Conservation (phyloP, 2,888 invertebrate genomes). For the Azorinus chamasolen region DNA sequence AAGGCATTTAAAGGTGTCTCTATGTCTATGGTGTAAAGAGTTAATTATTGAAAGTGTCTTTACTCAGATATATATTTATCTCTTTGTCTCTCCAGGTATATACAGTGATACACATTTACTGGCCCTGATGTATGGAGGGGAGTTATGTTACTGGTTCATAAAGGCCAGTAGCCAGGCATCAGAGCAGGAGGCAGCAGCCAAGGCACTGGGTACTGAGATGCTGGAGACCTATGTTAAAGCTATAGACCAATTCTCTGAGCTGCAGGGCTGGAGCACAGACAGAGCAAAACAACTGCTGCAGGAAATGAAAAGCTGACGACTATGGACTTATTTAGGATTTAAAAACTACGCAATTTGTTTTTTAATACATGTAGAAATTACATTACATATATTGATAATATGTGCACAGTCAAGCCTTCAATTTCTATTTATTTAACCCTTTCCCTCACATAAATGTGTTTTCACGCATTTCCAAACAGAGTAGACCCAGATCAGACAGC, state of each 20-base stretch:
- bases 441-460: too few species aligned
- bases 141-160: slow-evolving; percentile 83
- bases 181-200: slow-evolving; percentile 50
- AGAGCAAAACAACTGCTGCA: slow-evolving; percentile 71
- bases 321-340: neutral
- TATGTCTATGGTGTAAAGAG: neutral
- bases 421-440: too few species aligned
- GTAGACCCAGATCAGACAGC: too few species aligned
- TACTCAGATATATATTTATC: neutral
- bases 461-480: too few species aligned
- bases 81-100: slow-evolving; percentile 72
- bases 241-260: slow-evolving; percentile 70
- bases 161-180: slow-evolving; percentile 12
- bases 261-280: slow-evolving; percentile 73
- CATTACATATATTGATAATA: too few species aligned
- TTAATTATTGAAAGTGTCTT: neutral
- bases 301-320: slow-evolving; percentile 32
- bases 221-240: slow-evolving; percentile 71
- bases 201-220: slow-evolving; percentile 62
- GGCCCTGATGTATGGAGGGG: slow-evolving; percentile 84
- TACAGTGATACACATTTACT: slow-evolving; percentile 83
- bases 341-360: too few species aligned
- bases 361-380: too few species aligned
- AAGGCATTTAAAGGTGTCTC: too few species aligned
- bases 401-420: too few species aligned